Conservation (phyloP, 2,113 vertebrate species). For the Galbula dea region DNA sequence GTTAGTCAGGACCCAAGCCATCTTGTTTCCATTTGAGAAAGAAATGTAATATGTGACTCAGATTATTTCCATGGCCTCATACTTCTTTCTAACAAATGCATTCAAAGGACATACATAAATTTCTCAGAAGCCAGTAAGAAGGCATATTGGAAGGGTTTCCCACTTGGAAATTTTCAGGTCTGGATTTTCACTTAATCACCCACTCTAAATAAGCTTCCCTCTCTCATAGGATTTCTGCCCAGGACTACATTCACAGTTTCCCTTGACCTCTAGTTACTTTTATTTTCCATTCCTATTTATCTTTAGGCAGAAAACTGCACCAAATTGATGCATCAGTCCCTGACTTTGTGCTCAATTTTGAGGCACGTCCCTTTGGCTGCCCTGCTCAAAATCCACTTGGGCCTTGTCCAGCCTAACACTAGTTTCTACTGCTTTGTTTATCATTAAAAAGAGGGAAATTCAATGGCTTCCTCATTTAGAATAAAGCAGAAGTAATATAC, state of each 20-base stretch:
- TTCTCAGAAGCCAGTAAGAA: background rate
- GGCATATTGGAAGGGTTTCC: background rate
- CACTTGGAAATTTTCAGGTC: background rate
- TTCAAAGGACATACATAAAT: background rate
- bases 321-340: background rate
- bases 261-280: background rate
- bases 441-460: background rate
- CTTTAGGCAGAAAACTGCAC: background rate
- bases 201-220: background rate
- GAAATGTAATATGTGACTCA: background rate
- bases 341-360: background rate
- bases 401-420: background rate
- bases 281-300: background rate
- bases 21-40: background rate
- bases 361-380: background rate
- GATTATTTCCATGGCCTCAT: background rate
- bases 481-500: background rate
- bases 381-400: background rate
- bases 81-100: background rate
- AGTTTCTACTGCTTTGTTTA: background rate
- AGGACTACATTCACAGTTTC: background rate
- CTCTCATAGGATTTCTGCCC: background rate
- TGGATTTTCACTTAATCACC: background rate
- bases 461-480: background rate
- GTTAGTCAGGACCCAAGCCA: background rate